Base-by-base conservation (phyloP, 2,797 vertebrate genomes). In the Cryptoprocta ferox region DNA sequence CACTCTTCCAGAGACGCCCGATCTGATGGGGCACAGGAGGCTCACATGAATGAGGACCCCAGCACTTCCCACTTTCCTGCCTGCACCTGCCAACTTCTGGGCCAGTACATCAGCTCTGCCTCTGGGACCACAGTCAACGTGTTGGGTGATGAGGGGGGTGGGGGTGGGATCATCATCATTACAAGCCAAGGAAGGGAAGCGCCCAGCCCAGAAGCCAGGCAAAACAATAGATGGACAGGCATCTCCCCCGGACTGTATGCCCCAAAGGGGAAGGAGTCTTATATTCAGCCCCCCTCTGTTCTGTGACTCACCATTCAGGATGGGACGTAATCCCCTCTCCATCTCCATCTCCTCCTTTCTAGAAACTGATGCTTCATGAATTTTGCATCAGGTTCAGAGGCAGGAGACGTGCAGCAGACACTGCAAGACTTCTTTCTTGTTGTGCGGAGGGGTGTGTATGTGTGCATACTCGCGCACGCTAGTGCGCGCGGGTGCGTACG, bases 361-460 rank as follows among this genome's bases (percentile, higher is more conserved):
- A 59, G 3, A 84, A 91, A 39, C 80, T 65, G 26, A 39, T 0
- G 1, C 82, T 80, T 85, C 75, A 35, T 94, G 71, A 97, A 86
- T 98, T 93, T 97, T 97, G 66, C 80, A 61, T 24, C 87, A 24
- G 59, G 37, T 83, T 93, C 81, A 63, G 63, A 95, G 88, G 65
- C 48, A 50, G 68, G 37, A 96, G 28, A 37, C 24, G 37, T 71
- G 71, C 50, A 9, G 61, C 86, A 95, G 76, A 73, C 68, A 24
- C 87, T 42, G 32, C 26, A n/a, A 92, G 37, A n/a, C 91, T 90
- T 65, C 73, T 90, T 81, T n/a, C 78, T 3, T 56, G 76, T 78
- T 86, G 87, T 1, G 30, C 78, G 32, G 42, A 35, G 45, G 37
- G 8, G 50, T 5, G 5, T 68, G 39, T 9, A 78, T 26, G 6